Evolutionary conservation across 2,113 vertebrate species (phyloP).

Genomic region (Eretmochelys imbricata): DNA sequence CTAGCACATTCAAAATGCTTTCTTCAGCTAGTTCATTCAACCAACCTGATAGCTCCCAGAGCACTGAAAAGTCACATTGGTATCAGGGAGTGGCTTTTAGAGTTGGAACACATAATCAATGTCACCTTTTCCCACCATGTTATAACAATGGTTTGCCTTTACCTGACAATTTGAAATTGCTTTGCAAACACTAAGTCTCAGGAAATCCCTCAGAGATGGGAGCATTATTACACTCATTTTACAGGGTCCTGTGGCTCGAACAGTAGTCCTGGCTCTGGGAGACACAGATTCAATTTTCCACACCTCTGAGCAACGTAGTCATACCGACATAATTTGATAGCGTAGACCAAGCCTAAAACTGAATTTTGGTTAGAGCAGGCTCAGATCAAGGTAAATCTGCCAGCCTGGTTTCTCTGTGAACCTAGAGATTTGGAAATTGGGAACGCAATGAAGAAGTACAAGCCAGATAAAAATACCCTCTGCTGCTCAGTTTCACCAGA

Average conservation of each 20-base stretch:
- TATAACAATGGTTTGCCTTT: background rate
- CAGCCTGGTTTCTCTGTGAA: background rate
- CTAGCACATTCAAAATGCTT: background rate
- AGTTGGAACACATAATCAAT: background rate
- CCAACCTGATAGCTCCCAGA: background rate
- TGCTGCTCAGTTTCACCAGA: background rate
- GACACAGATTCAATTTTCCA: no score
- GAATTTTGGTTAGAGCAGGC: background rate
- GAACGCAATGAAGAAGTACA: background rate
- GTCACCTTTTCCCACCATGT: background rate
- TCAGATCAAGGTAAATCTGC: background rate
- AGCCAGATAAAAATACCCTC: background rate
- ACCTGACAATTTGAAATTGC: background rate
- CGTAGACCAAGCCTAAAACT: background rate
- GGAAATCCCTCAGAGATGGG: background rate
- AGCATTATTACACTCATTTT: background rate
- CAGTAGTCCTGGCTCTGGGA: background rate
- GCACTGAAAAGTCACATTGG: background rate
- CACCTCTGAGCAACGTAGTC: no score
- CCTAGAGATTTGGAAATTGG: background rate
- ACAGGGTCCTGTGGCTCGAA: background rate
- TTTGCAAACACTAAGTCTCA: background rate
- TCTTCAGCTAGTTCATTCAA: constrained; percentile 11
- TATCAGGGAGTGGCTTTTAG: background rate
- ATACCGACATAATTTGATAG: background rate